These are phyloP conservation scores for Scaptomyza polygonia DNA, from an alignment of 2,888 invertebrate genomes.

Conservation along the genomic window DNA sequence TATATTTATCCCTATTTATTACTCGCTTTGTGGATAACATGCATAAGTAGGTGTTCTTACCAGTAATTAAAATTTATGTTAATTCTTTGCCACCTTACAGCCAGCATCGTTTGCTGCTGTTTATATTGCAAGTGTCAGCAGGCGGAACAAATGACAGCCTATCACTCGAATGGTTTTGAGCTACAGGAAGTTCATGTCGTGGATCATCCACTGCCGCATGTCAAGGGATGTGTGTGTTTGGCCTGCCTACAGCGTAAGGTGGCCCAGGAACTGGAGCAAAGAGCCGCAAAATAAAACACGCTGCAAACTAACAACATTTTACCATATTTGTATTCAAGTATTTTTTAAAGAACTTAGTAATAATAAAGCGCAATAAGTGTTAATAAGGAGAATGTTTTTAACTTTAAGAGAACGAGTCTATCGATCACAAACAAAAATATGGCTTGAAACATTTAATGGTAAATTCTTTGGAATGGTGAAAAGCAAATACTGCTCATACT, in stretches of 20 bases:
- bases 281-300: conserved; percentile 10
- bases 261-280: conserved; percentile 36
- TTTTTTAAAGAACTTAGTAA: neutral
- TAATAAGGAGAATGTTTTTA: neutral
- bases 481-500: neutral
- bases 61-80: neutral
- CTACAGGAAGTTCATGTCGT: conserved; percentile 57
- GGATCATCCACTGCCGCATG: conserved; percentile 43
- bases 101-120: conserved; percentile 44
- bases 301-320: neutral
- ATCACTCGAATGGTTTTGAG: conserved; percentile 45
- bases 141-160: conserved; percentile 29
- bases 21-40: conserved; percentile 53
- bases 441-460: too few species aligned
- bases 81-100: conserved; percentile 17
- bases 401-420: too few species aligned
- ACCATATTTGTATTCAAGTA: neutral
- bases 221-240: conserved; percentile 53
- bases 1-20: conserved; percentile 44
- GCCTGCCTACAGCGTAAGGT: conserved; percentile 61
- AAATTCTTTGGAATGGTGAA: conserved; percentile 15
- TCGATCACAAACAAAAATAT: too few species aligned
- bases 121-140: conserved; percentile 54
- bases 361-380: neutral
- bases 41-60: conserved; percentile 36